A percentile compares a stretch with the other conserved stretches of the same genome.
Conservation (phyloP, 2,797 vertebrate genomes). For the Aeoliscus strigatus region DNA sequence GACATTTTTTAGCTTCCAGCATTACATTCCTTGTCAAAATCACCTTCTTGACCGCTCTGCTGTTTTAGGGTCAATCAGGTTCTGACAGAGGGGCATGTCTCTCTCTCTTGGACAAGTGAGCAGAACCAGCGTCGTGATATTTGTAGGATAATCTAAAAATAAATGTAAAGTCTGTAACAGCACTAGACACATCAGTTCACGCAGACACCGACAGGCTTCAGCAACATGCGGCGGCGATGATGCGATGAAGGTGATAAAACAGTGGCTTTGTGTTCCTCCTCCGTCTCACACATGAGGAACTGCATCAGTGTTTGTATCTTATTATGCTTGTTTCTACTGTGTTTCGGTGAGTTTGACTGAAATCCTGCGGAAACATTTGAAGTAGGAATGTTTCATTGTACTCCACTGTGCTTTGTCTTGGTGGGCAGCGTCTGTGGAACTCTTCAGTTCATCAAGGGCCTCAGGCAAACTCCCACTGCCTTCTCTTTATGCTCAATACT, state of each 20-base stretch:
- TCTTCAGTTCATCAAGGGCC: constrained; percentile 42
- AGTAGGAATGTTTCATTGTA: constrained; percentile 39
- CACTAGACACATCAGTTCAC: constrained; percentile 28
- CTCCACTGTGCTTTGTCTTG: constrained; percentile 35
- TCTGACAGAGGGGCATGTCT: constrained; percentile 33
- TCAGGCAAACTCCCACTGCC: constrained; percentile 59
- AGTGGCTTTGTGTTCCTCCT: constrained; percentile 11
- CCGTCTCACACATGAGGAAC: constrained; percentile 1
- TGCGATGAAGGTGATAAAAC: constrained; percentile 43
- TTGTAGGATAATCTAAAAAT: constrained; percentile 53
- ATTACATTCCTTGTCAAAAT: constrained; percentile 30
- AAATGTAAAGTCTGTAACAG: constrained; percentile 56
- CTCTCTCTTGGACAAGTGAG: constrained; percentile 48
- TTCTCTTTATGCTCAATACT: constrained; percentile 49
- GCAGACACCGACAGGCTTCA: constrained; percentile 25
- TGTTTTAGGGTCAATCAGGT: constrained; percentile 38
- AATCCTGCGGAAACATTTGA: constrained; percentile 32
- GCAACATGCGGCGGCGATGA: constrained; percentile 47
- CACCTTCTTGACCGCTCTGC: constrained; percentile 32
- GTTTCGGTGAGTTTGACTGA: constrained; percentile 28
- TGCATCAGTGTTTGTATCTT: neutral
- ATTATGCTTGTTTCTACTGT: constrained; percentile 4
- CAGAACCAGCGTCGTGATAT: constrained; percentile 24
- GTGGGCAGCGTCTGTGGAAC: constrained; percentile 28
- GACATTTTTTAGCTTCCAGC: constrained; percentile 7